Evolutionary conservation across 2,888 invertebrate genomes (phyloP), one percentile per base, ranked within the genome.

Genomic region (Amphiduros pacificus): DNA sequence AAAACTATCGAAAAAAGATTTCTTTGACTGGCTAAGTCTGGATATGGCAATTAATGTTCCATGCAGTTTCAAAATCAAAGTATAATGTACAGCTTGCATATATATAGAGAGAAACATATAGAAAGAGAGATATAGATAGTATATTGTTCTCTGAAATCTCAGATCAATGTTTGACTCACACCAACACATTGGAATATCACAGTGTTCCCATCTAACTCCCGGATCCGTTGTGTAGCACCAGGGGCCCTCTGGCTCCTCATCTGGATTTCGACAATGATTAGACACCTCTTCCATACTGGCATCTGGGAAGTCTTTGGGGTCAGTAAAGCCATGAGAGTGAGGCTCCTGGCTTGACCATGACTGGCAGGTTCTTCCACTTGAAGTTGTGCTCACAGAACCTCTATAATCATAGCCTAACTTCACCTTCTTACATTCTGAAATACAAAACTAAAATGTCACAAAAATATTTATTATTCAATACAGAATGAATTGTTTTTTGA

Each of bases 171-270:
- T n/a, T n/a, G n/a, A n/a, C n/a, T n/a, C n/a, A n/a, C n/a, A n/a
- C n/a, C n/a, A n/a, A 29, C 57, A 57, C 22, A n/a, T 27, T 14
- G 57, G 57, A 22, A 57, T 50, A 49, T 50, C 28, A 57, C 57
- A 57, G 49, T 29, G 31, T 17, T 57, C 44, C 28, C 48, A 49
- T 2, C 48, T 14, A n/a, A 48, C 31, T 5, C 49, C 57, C 14
- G 57, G 57, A 26, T 57, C 57, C 6, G 49, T 49, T 11, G 57
- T 57, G 50, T 44, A 57, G 24, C 57, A 57, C 57, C 57, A 57
- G 6, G 57, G 48, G 1, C 57, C 57, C 28, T 32, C 20, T 17
- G 4, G 22, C 9, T 9, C 2, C 9, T 44, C 57, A 6, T 57
- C 48, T n/a, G 50, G 49, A 20, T 48, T 26, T 20, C 57, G 28